These are phyloP conservation scores for Sebastiscus albofasciatus DNA, from an alignment of 2,797 vertebrate species.

Conservation along the genomic window DNA sequence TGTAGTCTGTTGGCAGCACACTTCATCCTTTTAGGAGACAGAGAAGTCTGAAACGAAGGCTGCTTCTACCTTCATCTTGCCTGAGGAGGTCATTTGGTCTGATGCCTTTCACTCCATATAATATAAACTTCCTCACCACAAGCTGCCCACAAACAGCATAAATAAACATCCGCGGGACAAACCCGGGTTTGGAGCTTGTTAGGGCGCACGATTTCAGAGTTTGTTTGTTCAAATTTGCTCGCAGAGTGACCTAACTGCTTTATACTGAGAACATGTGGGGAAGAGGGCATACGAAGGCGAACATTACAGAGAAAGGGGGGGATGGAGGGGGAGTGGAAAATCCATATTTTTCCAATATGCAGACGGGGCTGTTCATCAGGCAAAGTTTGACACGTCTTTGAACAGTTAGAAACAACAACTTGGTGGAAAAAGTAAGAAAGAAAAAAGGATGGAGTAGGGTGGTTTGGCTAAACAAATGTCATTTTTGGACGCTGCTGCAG, in stretches of 20 bases:
- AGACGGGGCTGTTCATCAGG: conserved; percentile 65
- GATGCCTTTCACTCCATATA: conserved; percentile 58
- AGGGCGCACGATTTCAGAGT: conserved; percentile 55
- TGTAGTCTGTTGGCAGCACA: not conserved
- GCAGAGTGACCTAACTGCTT: conserved; percentile 70
- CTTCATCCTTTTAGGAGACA: not conserved
- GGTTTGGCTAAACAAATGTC: conserved; percentile 76
- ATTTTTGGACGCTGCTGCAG: conserved; percentile 62
- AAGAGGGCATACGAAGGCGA: conserved; percentile 54
- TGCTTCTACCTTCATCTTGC: conserved; percentile 22
- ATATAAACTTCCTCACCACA: conserved; percentile 66
- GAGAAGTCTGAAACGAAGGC: conserved; percentile 2
- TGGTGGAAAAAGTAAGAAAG: conserved; percentile 52
- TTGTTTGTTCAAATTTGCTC: conserved; percentile 78
- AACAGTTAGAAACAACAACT: conserved; percentile 70
- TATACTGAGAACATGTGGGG: conserved; percentile 70
- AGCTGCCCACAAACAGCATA: conserved; percentile 67
- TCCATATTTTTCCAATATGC: conserved; percentile 79
- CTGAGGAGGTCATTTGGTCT: conserved; percentile 58
- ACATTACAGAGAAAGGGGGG: conserved; percentile 1
- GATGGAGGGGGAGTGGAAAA: conserved; percentile 30
- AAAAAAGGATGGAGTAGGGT: conserved; percentile 21
- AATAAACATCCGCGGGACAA: conserved; percentile 68
- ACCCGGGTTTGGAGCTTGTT: conserved; percentile 57
- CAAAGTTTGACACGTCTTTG: conserved; percentile 72